Evolutionary conservation across 2,888 invertebrate species (phyloP).

Genomic region (Campopleginae sp.): DNA sequence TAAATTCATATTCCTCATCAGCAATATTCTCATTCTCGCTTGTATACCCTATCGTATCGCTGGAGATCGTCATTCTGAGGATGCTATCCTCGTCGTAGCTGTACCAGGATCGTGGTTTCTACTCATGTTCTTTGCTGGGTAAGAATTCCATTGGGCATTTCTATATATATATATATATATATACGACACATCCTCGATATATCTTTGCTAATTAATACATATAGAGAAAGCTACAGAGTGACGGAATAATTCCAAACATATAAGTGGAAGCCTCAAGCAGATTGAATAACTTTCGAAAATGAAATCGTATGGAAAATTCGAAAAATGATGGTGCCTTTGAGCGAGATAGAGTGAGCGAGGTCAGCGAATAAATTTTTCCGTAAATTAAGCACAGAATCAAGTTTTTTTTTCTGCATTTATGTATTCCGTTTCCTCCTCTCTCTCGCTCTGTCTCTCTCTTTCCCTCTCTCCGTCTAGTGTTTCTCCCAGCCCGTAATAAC

Average conservation of each 20-base stretch:
- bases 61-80: conserved; percentile 92
- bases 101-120: conserved; percentile 99
- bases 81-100: conserved; percentile 95
- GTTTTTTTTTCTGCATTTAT: background rate
- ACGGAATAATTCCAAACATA: background rate
- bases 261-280: background rate
- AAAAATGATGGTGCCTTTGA: background rate
- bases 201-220: background rate
- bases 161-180: background rate
- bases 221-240: background rate
- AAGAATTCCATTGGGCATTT: conserved; percentile 75
- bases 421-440: conserved; percentile 2
- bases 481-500: conserved; percentile 54
- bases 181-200: background rate
- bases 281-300: background rate
- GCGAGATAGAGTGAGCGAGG: background rate
- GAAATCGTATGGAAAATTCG: background rate
- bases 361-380: background rate
- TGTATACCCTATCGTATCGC: conserved; percentile 95
- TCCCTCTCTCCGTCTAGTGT: background rate
- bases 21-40: conserved; percentile 94
- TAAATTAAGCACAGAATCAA: conserved; percentile 29
- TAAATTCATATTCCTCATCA: conserved; percentile 95
- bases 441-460: conserved; percentile 2
- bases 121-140: conserved; percentile 99